phyloP scores from a whole-genome alignment of 2,113 vertebrate genomes.

The Micromys minutus region DNA sequence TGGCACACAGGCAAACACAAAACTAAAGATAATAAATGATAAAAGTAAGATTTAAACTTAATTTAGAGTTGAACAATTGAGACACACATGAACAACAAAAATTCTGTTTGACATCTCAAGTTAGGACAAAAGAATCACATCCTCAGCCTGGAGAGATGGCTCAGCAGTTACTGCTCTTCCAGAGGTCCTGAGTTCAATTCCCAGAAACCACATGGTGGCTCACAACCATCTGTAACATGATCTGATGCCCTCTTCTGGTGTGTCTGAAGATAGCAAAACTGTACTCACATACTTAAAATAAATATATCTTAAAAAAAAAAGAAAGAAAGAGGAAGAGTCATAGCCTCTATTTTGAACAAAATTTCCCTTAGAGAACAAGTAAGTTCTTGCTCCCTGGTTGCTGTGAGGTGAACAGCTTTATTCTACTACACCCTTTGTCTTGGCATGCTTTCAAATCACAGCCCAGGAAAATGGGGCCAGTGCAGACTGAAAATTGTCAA shows the following conservation, averaged over 20 bases:
- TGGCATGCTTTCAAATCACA: not conserved
- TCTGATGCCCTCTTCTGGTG: too few relatives aligned
- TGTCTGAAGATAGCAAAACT: too few relatives aligned
- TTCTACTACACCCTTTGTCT: not conserved
- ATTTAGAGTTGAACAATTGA: conserved; percentile 28
- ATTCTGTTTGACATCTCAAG: conserved; percentile 43
- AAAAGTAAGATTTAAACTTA: not conserved
- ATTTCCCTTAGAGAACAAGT: conserved; percentile 48
- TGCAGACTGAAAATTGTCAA: not conserved
- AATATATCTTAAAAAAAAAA: too few relatives aligned
- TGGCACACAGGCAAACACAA: not conserved
- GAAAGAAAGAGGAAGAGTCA: too few relatives aligned
- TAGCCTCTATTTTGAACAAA: conserved; percentile 61
- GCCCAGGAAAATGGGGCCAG: not conserved
- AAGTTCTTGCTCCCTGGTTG: not conserved
- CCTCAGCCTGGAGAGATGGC: not conserved
- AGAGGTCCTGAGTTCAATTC: too few relatives aligned
- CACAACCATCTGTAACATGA: too few relatives aligned
- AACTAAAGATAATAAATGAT: not conserved
- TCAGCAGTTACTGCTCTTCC: too few relatives aligned
- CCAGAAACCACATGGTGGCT: too few relatives aligned
- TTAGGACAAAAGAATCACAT: conserved; percentile 42
- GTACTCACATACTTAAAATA: too few relatives aligned
- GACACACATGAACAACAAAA: not conserved
- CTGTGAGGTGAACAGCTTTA: not conserved